A percentile compares a stretch with the other conserved stretches of the same genome.
phyloP scores from a whole-genome alignment of 2,113 vertebrate genomes.

The Sinocyclocheilus anshuiensis region DNA sequence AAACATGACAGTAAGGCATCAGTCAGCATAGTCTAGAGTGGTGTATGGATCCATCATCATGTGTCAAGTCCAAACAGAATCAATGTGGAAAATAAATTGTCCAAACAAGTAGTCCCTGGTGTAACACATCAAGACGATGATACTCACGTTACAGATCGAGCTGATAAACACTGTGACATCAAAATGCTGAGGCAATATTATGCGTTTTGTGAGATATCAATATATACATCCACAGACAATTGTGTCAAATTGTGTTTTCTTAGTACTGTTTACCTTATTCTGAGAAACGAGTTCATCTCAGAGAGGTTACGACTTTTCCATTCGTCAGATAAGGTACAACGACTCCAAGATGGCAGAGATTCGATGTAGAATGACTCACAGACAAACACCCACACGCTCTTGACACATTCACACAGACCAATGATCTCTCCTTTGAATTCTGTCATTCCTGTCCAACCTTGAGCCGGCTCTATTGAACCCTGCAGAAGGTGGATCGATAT shows the following conservation, averaged over 20 bases:
- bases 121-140: neutral
- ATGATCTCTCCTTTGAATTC: constrained; percentile 16
- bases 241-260: neutral
- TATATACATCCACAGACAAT: neutral
- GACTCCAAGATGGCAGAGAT: constrained; percentile 19
- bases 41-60: neutral
- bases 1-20: neutral
- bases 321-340: constrained; percentile 23
- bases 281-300: neutral
- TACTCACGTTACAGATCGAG: no score
- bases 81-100: neutral
- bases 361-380: constrained; percentile 2
- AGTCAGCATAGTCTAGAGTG: neutral
- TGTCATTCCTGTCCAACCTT: constrained; percentile 44
- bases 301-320: constrained; percentile 9
- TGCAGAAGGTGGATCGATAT: constrained; percentile 36
- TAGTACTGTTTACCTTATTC: neutral
- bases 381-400: constrained; percentile 18
- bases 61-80: neutral
- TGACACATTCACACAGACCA: constrained; percentile 10
- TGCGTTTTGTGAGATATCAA: neutral
- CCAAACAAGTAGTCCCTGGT: neutral
- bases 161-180: neutral
- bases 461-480: constrained; percentile 40
- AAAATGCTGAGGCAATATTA: neutral